Base-by-base conservation (phyloP, 1,140 invertebrate genomes). In the Saccostrea cuccullata region DNA sequence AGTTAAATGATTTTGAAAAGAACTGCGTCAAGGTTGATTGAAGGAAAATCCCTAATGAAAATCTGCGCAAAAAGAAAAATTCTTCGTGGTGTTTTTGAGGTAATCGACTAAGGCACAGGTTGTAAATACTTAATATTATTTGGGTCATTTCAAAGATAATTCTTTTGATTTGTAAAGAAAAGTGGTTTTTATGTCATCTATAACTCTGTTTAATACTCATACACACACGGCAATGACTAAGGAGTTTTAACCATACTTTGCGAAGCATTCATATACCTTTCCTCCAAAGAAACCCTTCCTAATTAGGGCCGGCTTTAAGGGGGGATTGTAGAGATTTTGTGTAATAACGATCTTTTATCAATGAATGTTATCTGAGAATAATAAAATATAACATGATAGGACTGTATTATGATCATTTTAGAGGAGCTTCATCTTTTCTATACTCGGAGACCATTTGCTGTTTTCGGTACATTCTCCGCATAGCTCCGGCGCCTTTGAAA, bases 121-220 rank as follows among this genome's bases (percentile, higher is more conserved):
- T 77, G 70, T 77, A 77, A 77, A 77, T 26, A 77, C 70, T 77
- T 77, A 77, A 12, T 73, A 73, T 73, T 77, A 77, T 77, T 77
- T 77, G 70, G 70, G 70, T 77, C 70, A 77, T 77, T 77, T 77
- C 70, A 77, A 77, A 77, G 70, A 77, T 77, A 77, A 77, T 77
- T 77, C 70, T 77, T 77, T 77, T 77, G 70, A 77, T 77, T 77
- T 77, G 23, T 77, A 77, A 77, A 77, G 70, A 77, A 77, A 36
- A 77, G 70, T 77, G 26, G 70, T 77, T 77, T 64, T 77, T 77
- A 77, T 77, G 70, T 36, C 70, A 77, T 36, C 70, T 77, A 15
- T 77, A 77, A 77, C 70, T 30, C 70, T 77, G 23, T 77, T 77
- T 77, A 77, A 77, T 30, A 36, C 70, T 77, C 26, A 26, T 77